Conservation (phyloP, 2,888 invertebrate genomes). For the Ashinkailepas kermadecensis region DNA sequence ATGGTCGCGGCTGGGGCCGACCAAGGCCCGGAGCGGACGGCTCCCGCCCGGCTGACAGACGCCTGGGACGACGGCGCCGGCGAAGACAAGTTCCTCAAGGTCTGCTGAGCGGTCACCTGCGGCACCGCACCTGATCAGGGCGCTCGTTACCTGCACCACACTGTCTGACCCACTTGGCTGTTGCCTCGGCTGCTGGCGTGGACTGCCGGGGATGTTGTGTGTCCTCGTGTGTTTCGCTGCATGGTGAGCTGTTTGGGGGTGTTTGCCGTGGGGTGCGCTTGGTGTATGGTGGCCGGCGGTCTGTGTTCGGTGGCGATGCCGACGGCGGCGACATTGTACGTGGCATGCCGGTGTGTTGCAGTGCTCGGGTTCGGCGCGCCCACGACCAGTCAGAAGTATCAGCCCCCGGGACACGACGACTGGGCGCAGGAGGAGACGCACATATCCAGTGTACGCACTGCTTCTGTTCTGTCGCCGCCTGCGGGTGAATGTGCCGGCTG, state of each 20-base stretch:
- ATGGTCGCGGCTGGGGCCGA: neutral
- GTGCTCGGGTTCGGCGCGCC: slow-evolving; percentile 9
- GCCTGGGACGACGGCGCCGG: neutral
- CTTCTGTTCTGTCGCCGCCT: neutral
- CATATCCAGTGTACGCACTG: neutral
- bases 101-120: neutral
- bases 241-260: no score
- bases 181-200: no score
- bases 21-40: slow-evolving; percentile 6
- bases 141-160: no score
- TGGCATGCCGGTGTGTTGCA: neutral
- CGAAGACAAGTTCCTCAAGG: slow-evolving; percentile 27
- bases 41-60: slow-evolving; percentile 22
- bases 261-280: no score
- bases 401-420: neutral
- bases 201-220: no score
- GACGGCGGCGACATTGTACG: no score
- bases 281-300: no score
- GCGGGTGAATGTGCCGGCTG: neutral
- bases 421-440: slow-evolving; percentile 4
- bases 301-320: no score
- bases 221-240: no score
- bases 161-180: no score
- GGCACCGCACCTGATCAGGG: neutral
- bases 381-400: neutral